A percentile compares a stretch with the other conserved stretches of the same genome.
These are phyloP conservation scores for Mesopsocus fuscifrons DNA, from an alignment of 2,888 invertebrate species.

Conservation along the genomic window DNA sequence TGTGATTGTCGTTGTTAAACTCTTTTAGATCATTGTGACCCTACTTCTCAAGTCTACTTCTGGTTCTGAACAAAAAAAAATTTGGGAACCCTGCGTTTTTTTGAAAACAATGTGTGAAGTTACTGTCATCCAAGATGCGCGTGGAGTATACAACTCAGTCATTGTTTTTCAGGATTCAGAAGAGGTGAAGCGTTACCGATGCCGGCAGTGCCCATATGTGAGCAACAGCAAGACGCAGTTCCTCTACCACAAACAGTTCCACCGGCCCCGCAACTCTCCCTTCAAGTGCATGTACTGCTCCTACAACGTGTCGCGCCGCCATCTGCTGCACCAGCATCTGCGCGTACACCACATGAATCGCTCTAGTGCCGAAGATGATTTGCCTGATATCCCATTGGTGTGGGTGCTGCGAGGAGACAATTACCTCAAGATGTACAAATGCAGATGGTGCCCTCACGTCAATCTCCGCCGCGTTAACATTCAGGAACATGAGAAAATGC, in stretches of 20 bases:
- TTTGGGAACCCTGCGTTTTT: too few relatives aligned
- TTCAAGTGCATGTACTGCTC: conserved; percentile 66
- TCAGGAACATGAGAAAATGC: conserved; percentile 68
- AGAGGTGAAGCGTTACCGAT: conserved; percentile 47
- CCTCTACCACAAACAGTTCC: conserved; percentile 73
- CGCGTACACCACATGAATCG: conserved; percentile 43
- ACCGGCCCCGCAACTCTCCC: conserved; percentile 49
- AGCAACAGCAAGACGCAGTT: conserved; percentile 74
- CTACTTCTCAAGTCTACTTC: too few relatives aligned
- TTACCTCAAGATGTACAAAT: conserved; percentile 66
- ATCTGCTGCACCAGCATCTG: conserved; percentile 66
- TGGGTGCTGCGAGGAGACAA: conserved; percentile 56
- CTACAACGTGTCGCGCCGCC: conserved; percentile 62
- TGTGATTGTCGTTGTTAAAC: too few relatives aligned
- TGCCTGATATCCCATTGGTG: conserved; percentile 46
- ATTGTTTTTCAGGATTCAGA: conserved; percentile 19
- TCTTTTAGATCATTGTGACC: too few relatives aligned
- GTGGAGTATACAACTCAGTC: too few relatives aligned
- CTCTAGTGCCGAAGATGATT: conserved; percentile 20
- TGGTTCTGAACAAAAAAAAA: too few relatives aligned
- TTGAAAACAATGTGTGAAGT: too few relatives aligned
- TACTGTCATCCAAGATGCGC: too few relatives aligned
- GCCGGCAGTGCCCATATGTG: conserved; percentile 64
- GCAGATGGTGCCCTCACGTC: conserved; percentile 66
- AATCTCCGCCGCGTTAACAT: conserved; percentile 63